These are phyloP conservation scores for Pygocentrus nattereri DNA, from an alignment of 2,797 vertebrate genomes.

Conservation along the genomic window DNA sequence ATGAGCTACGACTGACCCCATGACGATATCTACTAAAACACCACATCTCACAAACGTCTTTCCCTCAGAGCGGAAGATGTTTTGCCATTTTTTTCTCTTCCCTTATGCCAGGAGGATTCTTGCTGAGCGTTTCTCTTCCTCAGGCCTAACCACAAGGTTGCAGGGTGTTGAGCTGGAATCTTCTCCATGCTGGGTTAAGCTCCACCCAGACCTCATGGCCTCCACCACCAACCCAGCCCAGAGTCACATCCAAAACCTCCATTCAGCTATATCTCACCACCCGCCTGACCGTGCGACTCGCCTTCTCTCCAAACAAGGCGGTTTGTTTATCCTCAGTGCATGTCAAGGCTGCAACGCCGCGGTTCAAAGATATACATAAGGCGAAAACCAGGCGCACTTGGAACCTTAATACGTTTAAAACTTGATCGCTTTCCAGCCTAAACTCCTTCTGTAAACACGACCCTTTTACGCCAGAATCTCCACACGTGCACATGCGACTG, in stretches of 20 bases:
- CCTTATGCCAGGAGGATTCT: constrained; percentile 45
- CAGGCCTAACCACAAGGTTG: constrained; percentile 45
- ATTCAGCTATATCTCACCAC: constrained; percentile 54
- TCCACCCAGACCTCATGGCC: constrained; percentile 68
- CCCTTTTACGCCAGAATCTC: background rate
- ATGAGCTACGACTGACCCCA: constrained; percentile 45
- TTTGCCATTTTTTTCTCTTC: background rate
- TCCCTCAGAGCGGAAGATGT: constrained; percentile 18
- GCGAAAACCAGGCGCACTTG: background rate
- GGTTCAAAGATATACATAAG: constrained; percentile 11
- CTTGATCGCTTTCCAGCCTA: background rate
- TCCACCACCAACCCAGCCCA: constrained; percentile 60
- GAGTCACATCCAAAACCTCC: constrained; percentile 60
- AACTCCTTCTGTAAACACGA: constrained; percentile 7
- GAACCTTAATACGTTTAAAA: constrained; percentile 7
- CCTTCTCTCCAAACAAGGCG: constrained; percentile 50
- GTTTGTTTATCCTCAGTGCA: constrained; percentile 26
- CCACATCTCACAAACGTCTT: constrained; percentile 19
- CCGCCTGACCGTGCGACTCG: constrained; percentile 51
- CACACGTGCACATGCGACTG: constrained; percentile 20
- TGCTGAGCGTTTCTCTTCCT: constrained; percentile 51
- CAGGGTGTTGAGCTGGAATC: constrained; percentile 65
- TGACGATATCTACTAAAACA: constrained; percentile 23
- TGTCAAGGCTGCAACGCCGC: background rate
- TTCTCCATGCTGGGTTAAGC: constrained; percentile 60